These are phyloP conservation scores for Eudyptes chrysolophus DNA, from an alignment of 2,113 vertebrate genomes.

Conservation along the genomic window DNA sequence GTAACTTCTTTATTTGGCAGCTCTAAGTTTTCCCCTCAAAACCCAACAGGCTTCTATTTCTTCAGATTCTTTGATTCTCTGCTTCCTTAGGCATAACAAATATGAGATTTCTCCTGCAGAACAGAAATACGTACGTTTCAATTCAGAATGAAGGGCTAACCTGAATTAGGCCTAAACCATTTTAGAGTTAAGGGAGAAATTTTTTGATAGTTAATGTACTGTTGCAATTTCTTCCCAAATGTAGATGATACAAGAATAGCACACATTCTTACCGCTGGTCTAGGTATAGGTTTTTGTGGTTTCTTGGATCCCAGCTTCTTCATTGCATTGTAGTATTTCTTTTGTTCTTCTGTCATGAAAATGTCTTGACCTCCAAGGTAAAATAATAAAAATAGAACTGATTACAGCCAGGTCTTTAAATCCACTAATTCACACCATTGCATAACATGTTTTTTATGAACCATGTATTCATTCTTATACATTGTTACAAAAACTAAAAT, in stretches of 20 bases:
- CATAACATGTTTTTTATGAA: neutral
- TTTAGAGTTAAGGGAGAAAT: neutral
- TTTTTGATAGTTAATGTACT: neutral
- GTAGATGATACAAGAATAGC: neutral
- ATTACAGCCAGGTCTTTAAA: conserved; percentile 59
- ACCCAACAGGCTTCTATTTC: neutral
- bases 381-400: conserved; percentile 66
- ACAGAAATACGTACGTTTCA: neutral
- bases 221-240: neutral
- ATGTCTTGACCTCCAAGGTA: conserved; percentile 88
- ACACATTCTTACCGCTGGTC: conserved; percentile 72
- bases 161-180: neutral
- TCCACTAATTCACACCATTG: neutral
- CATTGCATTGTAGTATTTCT: conserved; percentile 87
- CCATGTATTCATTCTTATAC: neutral
- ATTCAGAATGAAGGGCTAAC: neutral
- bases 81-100: neutral
- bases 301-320: conserved; percentile 85
- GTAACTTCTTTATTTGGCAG: neutral
- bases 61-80: neutral
- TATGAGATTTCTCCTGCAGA: neutral
- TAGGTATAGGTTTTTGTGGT: conserved; percentile 84
- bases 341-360: conserved; percentile 87
- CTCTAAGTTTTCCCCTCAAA: neutral
- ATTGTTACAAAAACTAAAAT: neutral